Evolutionary conservation across 2,113 vertebrate genomes (phyloP).

Genomic region (Dendropsophus ebraccatus): DNA sequence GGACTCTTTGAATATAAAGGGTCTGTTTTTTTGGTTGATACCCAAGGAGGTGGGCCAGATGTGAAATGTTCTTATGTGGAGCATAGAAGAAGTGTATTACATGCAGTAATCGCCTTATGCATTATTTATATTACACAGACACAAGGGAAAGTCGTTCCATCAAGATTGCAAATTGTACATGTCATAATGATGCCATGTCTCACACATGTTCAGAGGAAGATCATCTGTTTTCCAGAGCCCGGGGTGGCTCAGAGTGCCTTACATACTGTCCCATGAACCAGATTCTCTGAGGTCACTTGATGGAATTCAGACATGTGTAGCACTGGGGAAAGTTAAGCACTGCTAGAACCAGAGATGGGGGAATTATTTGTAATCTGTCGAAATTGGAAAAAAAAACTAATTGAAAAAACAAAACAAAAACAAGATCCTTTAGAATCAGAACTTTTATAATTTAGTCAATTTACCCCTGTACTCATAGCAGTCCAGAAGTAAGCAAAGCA

Average conservation of each 20-base stretch:
- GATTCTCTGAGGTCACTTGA: neutral
- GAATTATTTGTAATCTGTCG: no score
- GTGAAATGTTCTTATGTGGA: neutral
- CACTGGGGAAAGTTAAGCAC: no score
- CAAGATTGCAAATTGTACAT: conserved; percentile 5
- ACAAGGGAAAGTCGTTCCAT: neutral
- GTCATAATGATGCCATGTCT: neutral
- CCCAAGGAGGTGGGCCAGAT: neutral
- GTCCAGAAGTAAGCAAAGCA: no score
- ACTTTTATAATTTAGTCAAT: no score
- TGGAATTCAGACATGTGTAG: no score
- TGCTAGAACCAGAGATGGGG: no score
- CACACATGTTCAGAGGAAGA: neutral
- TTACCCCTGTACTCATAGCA: no score
- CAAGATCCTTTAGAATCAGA: no score
- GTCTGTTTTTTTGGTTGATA: neutral
- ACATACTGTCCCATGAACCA: neutral
- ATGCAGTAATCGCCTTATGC: neutral
- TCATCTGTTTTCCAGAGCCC: neutral
- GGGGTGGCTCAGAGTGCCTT: neutral
- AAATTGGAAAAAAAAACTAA: no score
- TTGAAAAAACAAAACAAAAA: no score
- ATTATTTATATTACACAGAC: neutral
- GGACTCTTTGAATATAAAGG: neutral
- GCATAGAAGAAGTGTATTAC: neutral